A percentile compares a stretch with the other conserved stretches of the same genome.
These are phyloP conservation scores for Scaptomyza cyrtandrae DNA, from an alignment of 2,888 invertebrate species.

Conservation along the genomic window DNA sequence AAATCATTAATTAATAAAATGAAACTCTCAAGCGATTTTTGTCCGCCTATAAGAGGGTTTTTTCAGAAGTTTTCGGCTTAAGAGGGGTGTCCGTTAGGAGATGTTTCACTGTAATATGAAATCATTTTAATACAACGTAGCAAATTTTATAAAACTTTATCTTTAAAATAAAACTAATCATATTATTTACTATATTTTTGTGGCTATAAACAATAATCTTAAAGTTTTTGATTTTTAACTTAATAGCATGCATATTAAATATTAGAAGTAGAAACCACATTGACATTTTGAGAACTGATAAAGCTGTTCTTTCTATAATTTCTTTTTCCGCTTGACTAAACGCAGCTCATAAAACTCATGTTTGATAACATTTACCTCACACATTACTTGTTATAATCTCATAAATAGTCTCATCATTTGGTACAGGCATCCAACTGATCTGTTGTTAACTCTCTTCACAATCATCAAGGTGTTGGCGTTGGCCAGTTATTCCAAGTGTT, in stretches of 20 bases:
- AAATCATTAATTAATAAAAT: too few species aligned
- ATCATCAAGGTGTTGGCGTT: constrained; percentile 86
- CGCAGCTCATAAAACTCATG: neutral
- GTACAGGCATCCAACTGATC: constrained; percentile 20
- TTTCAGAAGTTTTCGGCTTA: too few species aligned
- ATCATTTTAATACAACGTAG: too few species aligned
- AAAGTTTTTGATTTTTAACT: neutral
- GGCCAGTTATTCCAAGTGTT: constrained; percentile 86
- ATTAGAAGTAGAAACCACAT: neutral
- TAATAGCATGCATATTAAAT: neutral
- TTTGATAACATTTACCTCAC: neutral
- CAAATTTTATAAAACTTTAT: too few species aligned
- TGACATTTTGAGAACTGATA: neutral
- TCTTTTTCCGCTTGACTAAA: constrained; percentile 3
- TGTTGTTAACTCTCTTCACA: constrained; percentile 30
- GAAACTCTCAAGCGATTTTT: too few species aligned
- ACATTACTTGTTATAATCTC: constrained; percentile 8
- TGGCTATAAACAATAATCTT: neutral
- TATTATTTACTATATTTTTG: too few species aligned
- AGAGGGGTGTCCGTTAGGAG: too few species aligned
- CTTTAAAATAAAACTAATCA: too few species aligned
- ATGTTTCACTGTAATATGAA: too few species aligned
- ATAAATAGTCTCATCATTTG: neutral
- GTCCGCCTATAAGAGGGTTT: too few species aligned
- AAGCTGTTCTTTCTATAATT: neutral